phyloP scores from a whole-genome alignment of 2,797 vertebrate genomes.

The Pelochelys cantorii region DNA sequence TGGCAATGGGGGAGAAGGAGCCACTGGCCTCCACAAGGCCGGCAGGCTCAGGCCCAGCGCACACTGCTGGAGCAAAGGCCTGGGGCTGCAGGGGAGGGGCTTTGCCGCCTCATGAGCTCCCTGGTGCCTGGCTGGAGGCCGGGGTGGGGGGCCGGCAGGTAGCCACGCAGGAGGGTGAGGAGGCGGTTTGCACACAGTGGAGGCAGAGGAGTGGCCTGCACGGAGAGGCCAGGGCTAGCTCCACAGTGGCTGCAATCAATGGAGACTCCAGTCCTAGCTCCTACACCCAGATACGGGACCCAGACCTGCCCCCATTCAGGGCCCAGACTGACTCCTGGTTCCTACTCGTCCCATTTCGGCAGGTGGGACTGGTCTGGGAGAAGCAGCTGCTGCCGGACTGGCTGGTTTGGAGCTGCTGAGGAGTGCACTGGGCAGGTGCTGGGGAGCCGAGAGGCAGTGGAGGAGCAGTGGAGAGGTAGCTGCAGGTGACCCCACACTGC shows the following conservation, averaged over 20 bases:
- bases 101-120: conserved; percentile 42
- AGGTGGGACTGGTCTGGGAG: conserved; percentile 20
- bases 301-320: no score
- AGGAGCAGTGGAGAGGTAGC: neutral
- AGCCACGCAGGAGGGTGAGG: neutral
- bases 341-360: neutral
- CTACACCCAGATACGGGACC: neutral
- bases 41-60: neutral
- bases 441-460: conserved; percentile 3
- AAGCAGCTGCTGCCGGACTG: conserved; percentile 53
- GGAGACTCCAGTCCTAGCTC: neutral
- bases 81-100: accelerated
- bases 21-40: neutral
- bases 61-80: neutral
- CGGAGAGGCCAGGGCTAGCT: neutral
- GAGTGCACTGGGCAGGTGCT: conserved; percentile 13
- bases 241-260: neutral
- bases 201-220: neutral
- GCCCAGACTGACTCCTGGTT: neutral
- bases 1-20: neutral
- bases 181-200: neutral
- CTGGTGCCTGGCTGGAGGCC: neutral
- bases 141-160: neutral
- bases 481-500: neutral
- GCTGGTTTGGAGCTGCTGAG: conserved; percentile 50